Base-by-base conservation (phyloP, 2,888 invertebrate genomes). In the Neoaliturus tenellus region DNA sequence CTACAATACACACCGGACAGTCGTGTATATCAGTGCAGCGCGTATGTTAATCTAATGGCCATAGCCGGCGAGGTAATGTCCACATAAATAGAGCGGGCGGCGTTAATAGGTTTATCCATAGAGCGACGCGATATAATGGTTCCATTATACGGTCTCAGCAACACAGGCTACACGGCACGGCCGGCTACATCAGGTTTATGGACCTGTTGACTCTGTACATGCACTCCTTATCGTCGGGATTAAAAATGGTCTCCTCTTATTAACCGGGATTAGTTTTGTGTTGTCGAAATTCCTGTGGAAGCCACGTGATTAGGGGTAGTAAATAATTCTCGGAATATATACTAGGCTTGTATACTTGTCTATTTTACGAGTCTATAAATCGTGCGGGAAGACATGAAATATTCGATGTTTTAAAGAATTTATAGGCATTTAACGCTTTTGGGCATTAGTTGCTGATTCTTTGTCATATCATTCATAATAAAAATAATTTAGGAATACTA, bases 11-110 rank as follows among this genome's bases (percentile, higher is more conserved):
- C 28, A 28, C 14, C 31, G 14, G 17, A 28, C 25, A n/a, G n/a
- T 12, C 62, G 31, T 31, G 23, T 23, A 20, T 23, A 62, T 62
- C 62, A 62, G 62, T 5, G 62, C 62, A 12, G 62, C 62, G 31
- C 55, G 23, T 62, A 62, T 62, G 62, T 62, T 62, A 62, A 28
- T 28, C 3, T 62, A 62, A 62, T 62, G 62, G 62, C 14, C 62
- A 3, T 31, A 28, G 62, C 31, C 62, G 23, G 55, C 20, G 1
- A 62, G 62, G 28, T 62, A 62, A 62, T 62, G 62, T 62, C 62
- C 62, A 62, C 62, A 62, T 62, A 62, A 62, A 62, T 62, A 62
- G 28, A 28, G 28, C 31, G 62, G 62, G 62, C 62, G 20, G 62
- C 62, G 12, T 25, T 62, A 62, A 62, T 62, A 62, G 62, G 62